Evolutionary conservation across 2,113 vertebrate genomes (phyloP).

Genomic region (Lipophrys pholis): DNA sequence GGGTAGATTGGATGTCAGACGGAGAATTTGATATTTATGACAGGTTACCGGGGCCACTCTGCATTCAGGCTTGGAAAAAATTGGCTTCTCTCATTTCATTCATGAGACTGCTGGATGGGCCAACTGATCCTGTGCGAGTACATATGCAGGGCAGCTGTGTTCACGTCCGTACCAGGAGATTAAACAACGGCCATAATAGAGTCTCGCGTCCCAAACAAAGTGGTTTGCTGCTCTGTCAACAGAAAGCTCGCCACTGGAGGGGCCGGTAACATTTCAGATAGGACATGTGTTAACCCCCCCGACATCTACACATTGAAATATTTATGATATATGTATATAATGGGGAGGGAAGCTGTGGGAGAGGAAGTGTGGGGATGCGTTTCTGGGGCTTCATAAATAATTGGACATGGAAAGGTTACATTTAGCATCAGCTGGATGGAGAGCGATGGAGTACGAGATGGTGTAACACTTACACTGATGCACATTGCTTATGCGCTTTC

Average conservation of each 20-base stretch:
- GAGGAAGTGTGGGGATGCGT: constrained; percentile 8
- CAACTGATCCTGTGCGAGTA: constrained; percentile 23
- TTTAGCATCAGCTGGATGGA: constrained; percentile 47
- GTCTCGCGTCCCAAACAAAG: constrained; percentile 47
- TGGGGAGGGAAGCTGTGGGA: constrained; percentile 1
- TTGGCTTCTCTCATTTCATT: constrained; percentile 29
- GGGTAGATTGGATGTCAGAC: constrained; percentile 44
- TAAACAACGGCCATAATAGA: constrained; percentile 52
- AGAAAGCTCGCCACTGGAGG: constrained; percentile 27
- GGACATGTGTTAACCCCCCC: constrained; percentile 56
- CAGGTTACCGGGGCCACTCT: constrained; percentile 6
- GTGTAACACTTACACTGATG: not conserved
- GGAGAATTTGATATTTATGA: constrained; percentile 38
- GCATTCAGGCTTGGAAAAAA: constrained; percentile 9
- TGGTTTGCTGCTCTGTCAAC: constrained; percentile 55
- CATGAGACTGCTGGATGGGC: constrained; percentile 26
- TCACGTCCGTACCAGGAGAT: constrained; percentile 42
- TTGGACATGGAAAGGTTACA: constrained; percentile 71
- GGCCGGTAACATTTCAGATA: constrained; percentile 62
- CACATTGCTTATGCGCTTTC: not conserved
- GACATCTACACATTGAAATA: constrained; percentile 62
- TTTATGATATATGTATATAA: constrained; percentile 55
- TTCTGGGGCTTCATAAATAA: constrained; percentile 69
- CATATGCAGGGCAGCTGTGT: constrained; percentile 32
- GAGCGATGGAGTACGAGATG: constrained; percentile 2